Base-by-base conservation (phyloP, 1,140 invertebrate genomes). In the Bombus superbus region DNA sequence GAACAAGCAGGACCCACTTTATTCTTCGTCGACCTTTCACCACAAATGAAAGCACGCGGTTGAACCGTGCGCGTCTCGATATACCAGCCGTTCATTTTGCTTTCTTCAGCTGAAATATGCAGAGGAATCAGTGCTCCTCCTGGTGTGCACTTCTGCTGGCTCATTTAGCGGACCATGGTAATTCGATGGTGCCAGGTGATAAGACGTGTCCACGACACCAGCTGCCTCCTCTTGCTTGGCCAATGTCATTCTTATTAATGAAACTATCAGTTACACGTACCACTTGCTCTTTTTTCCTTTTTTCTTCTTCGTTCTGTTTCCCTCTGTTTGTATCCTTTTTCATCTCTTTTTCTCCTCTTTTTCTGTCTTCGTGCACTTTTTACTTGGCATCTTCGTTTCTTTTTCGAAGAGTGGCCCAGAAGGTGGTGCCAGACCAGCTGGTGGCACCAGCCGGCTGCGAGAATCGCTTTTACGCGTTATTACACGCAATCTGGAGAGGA, bases 241-340 rank as follows among this genome's bases (percentile, higher is more conserved):
- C 86, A 83, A 87, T 88, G 89, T 91, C 90, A 88, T 89, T 91
- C 86, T 91, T 83, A 86, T 92, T 92, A 92, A 92, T 89, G 86
- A 90, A 89, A 81, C 92, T 90, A 92, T 92, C 92, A 89, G 86
- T 92, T 92, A 92, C 84, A 80, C 40, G 66, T 18, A 25, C 47
- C 68, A 11, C 11, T 57, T 53, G 18, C 13, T 25, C 42, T 44
- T n/a, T n/a, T 25, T 28, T 22, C 42, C 11, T 22, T 13, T 13
- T 76, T 35, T 66, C 40, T 44, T 0, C 35, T 3, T 32, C 47
- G 47, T 22, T 53, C 40, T 66, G 22, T 10, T 32, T 11, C 13
- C 25, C 3, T 13, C 38, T 35, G 3, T 64, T 6, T 69, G 35
- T 35, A 8, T 69, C n/a, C 32, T 62, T 88, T 71, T 79, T 57